phyloP scores from a whole-genome alignment of 2,888 invertebrate species.

The Entomobrya multifasciata region DNA sequence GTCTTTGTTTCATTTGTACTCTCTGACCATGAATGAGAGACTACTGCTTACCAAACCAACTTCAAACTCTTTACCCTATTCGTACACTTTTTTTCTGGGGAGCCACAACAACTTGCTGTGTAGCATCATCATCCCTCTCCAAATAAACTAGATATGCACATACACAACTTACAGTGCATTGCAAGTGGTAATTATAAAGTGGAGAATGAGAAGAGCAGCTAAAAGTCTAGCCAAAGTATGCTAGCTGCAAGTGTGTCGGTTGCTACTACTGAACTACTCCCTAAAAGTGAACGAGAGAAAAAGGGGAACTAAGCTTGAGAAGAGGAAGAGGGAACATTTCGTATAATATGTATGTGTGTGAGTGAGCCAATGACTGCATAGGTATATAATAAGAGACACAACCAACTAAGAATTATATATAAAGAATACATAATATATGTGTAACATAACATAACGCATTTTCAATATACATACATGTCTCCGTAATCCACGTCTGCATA shows the following conservation, averaged over 20 bases:
- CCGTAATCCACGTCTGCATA: background rate
- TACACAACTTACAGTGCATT: no score
- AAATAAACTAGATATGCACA: background rate
- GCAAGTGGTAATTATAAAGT: background rate
- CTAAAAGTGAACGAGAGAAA: conserved; percentile 25
- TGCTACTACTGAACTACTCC: conserved; percentile 48
- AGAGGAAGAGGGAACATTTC: background rate
- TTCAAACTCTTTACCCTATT: conserved; percentile 34
- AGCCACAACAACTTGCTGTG: conserved; percentile 5
- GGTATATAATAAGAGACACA: background rate
- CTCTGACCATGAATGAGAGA: conserved; percentile 37
- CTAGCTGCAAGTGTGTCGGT: background rate
- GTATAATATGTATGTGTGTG: background rate
- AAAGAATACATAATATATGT: background rate
- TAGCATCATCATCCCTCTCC: conserved; percentile 32
- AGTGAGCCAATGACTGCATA: background rate
- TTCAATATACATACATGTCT: background rate
- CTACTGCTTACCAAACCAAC: conserved; percentile 19
- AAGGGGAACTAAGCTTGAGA: background rate
- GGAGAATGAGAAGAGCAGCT: conserved; percentile 16
- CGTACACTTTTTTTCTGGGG: conserved; percentile 22
- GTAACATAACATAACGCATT: no score
- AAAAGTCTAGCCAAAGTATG: background rate
- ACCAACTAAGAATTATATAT: background rate
- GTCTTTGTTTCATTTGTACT: conserved; percentile 36